Evolutionary conservation across 2,797 vertebrate genomes (phyloP), one percentile per base, ranked within the genome.

Genomic region (Brotula barbata): DNA sequence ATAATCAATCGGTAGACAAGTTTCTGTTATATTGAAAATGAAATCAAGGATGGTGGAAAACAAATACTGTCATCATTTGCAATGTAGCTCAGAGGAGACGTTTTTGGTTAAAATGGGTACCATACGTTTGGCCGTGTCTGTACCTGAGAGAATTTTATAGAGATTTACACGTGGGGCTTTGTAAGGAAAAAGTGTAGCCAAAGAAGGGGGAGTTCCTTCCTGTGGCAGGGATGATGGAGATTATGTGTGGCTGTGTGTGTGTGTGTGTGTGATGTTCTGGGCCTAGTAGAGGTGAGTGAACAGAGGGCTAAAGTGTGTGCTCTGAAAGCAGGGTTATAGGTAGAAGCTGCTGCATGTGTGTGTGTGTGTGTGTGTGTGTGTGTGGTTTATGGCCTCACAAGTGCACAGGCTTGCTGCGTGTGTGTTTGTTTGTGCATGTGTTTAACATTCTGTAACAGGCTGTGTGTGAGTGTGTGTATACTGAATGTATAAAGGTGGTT

Each of bases 251-350:
- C 23, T 57, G 16, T 46, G 52, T 54, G 57, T 54, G 68, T 58
- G 16, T 68, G 34, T 36, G 34, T 36, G 34, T 36, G 34, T 4
- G 25, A 28, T 36, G 34, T 45, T 28, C 3, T 58, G 50, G 23
- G 56, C 46, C n/a, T n/a, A 25, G 68, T 37, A 25, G 36, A 37
- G 25, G 40, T 46, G 37, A 20, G 41, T 67, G 69, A 81, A 78
- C 70, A 78, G 52, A 76, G 57, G 50, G 59, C 53, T 80, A 39
- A 64, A 81, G 72, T 75, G 64, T 77, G 64, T 49, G 58, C 60
- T 59, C 57, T 55, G 46, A 68, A 68, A 68, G 20, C 53, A 40
- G 28, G 41, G 34, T 37, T 68, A 68, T 10, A 47, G 16, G 44
- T 34, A 10, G 13, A 49, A 44, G 44, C 28, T 28, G 25, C 48